These are phyloP conservation scores for Lates japonicus DNA, from an alignment of 2,797 vertebrate species.

Conservation along the genomic window DNA sequence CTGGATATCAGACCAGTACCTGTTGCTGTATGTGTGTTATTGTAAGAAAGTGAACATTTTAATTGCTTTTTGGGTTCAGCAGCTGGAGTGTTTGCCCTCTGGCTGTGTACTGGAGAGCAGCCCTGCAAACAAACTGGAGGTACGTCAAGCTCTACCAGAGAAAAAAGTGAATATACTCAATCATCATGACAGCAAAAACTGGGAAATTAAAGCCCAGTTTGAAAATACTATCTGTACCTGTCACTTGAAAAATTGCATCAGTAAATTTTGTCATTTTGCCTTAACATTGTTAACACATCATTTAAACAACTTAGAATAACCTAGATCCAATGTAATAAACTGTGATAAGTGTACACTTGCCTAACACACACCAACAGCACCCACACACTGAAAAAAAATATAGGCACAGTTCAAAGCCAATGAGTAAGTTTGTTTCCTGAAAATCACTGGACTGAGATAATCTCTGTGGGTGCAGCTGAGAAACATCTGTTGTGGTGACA, in stretches of 20 bases:
- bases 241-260: not conserved
- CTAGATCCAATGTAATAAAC: not conserved
- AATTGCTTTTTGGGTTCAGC: conserved; percentile 40
- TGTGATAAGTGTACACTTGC: too few relatives aligned
- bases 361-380: too few relatives aligned
- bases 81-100: conserved; percentile 39
- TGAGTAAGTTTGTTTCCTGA: not conserved
- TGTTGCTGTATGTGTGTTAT: conserved; percentile 25
- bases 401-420: too few relatives aligned
- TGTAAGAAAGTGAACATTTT: conserved; percentile 7
- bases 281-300: conserved; percentile 1
- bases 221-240: conserved; percentile 15
- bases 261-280: not conserved
- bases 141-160: conserved; percentile 25
- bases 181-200: conserved; percentile 14
- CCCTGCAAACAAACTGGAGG: conserved; percentile 33
- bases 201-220: conserved; percentile 29
- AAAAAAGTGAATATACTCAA: conserved; percentile 28
- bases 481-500: too few relatives aligned
- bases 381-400: too few relatives aligned
- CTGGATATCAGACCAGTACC: not conserved
- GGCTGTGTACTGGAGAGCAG: conserved; percentile 30
- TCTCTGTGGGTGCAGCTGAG: too few relatives aligned
- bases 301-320: not conserved
- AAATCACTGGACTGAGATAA: not conserved